Evolutionary conservation across 2,113 vertebrate genomes (phyloP), one percentile per base, ranked within the genome.

Genomic region (Salvator merianae): DNA sequence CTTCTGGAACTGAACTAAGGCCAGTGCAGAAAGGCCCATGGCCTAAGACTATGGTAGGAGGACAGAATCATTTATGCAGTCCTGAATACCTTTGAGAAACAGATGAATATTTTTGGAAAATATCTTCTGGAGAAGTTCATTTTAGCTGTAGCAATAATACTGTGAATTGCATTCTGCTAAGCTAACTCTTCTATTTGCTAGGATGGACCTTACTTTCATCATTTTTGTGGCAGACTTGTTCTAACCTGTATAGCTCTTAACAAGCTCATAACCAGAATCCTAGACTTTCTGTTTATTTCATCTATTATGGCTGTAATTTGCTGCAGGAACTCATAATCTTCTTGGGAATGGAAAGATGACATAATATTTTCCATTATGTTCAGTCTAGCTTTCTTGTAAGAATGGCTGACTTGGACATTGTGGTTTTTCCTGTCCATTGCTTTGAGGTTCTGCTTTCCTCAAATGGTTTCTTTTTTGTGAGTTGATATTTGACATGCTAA

Each of bases 171-270:
- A n/a, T n/a, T n/a, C n/a, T n/a, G n/a, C n/a, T n/a, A 82, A 47
- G 53, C 90, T 66, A 59, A 7, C 2, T 5, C 85, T 38, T 88
- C 88, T 86, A 73, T 43, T 69, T 85, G 73, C 50, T 72, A 71
- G 4, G 76, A 40, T 88, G 90, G 82, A 12, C 88, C 86, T 87
- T 81, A 77, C 86, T 77, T 62, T 47, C n/a, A 71, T 83, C 83
- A 5, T 30, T 34, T 84, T 63, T 89, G 10, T 75, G 83, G 75
- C 32, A 65, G 79, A 86, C 82, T 0, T 79, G 91, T 83, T 84
- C 75, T 40, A 82, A 14, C 89, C 83, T 90, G 92, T 53, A 86
- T 28, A 6, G 30, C 3, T 0, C 75, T 20, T 85, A 72, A 53
- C n/a, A n/a, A n/a, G n/a, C n/a, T 53, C 70, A 55, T 68, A 79